phyloP scores from a whole-genome alignment of 2,113 vertebrate species.

The Lutjanus erythropterus region DNA sequence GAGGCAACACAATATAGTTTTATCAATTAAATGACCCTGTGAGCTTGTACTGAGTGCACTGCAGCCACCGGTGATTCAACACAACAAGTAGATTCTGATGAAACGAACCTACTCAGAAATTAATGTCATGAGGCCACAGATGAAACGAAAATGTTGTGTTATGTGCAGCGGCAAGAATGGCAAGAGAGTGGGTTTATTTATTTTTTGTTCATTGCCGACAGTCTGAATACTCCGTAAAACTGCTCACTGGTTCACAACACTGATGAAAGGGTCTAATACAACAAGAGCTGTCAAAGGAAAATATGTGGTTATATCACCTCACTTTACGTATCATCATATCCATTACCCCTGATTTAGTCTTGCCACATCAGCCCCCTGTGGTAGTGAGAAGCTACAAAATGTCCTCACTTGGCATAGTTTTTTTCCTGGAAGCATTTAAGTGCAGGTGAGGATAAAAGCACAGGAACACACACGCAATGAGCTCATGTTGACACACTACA shows the following conservation, averaged over 20 bases:
- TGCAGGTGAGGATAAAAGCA: background rate
- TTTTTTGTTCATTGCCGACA: background rate
- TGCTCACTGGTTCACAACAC: background rate
- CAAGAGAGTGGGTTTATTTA: background rate
- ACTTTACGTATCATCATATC: background rate
- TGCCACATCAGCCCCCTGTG: too few relatives aligned
- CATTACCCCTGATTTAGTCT: too few relatives aligned
- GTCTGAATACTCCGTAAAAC: background rate
- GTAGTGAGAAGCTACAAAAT: background rate
- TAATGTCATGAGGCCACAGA: background rate
- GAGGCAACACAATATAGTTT: background rate
- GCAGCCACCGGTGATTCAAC: too few relatives aligned
- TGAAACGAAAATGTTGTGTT: background rate
- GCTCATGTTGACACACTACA: slow-evolving; percentile 24
- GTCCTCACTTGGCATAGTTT: background rate
- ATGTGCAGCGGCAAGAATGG: background rate
- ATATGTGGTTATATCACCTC: background rate
- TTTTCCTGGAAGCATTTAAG: background rate
- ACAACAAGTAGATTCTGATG: background rate
- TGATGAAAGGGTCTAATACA: background rate
- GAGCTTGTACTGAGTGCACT: background rate
- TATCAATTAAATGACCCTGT: background rate
- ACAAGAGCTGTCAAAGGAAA: background rate
- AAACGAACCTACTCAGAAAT: background rate
- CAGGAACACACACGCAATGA: background rate